Conservation (phyloP, 2,113 vertebrate species). For the Clinocottus analis region DNA sequence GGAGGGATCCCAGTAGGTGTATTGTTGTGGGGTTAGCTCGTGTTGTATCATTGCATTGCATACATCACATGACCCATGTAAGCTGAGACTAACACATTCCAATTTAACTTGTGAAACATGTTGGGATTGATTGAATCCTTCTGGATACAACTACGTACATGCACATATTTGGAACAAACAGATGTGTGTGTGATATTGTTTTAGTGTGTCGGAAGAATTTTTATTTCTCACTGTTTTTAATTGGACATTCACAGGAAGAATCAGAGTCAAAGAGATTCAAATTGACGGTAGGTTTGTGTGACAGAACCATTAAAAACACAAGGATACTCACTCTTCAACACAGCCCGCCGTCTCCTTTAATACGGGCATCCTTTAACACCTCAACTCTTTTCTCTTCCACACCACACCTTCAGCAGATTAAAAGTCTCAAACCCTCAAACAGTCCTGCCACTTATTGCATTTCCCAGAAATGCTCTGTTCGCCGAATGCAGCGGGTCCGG, state of each 20-base stretch:
- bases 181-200: background rate
- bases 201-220: background rate
- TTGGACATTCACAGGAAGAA: background rate
- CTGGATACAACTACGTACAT: background rate
- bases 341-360: slow-evolving; percentile 16
- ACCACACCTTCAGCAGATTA: slow-evolving; percentile 49
- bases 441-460: slow-evolving; percentile 59
- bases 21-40: background rate
- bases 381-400: slow-evolving; percentile 27
- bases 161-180: background rate
- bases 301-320: slow-evolving; percentile 36
- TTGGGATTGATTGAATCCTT: background rate
- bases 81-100: background rate
- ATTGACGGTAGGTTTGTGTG: background rate
- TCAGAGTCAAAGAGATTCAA: background rate
- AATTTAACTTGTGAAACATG: background rate
- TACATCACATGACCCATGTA: background rate
- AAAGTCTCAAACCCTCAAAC: slow-evolving; percentile 59
- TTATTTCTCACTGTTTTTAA: background rate
- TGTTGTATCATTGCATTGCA: background rate
- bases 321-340: slow-evolving; percentile 1
- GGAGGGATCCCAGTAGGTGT: background rate
- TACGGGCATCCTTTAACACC: slow-evolving; percentile 20
- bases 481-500: slow-evolving; percentile 46
- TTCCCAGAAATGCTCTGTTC: slow-evolving; percentile 61